A percentile compares a stretch with the other conserved stretches of the same genome.
These are phyloP conservation scores for Buathra laborator DNA, from an alignment of 2,888 invertebrate genomes.

Conservation along the genomic window DNA sequence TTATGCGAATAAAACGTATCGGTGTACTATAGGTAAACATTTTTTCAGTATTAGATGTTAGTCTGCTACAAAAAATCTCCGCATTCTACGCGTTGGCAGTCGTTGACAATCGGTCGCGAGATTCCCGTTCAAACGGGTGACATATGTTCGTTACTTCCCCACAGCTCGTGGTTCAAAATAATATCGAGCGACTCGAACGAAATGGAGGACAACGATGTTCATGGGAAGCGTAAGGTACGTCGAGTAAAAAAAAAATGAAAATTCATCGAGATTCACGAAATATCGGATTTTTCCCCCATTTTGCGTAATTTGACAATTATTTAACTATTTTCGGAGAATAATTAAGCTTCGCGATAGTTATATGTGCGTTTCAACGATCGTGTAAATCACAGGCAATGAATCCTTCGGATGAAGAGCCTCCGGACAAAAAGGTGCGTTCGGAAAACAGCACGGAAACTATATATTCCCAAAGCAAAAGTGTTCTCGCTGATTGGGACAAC, in stretches of 20 bases:
- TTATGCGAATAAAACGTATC: slow-evolving; percentile 11
- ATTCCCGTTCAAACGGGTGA: slow-evolving; percentile 74
- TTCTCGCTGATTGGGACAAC: slow-evolving; percentile 33
- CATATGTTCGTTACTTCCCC: slow-evolving; percentile 74
- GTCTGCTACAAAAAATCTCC: slow-evolving; percentile 74
- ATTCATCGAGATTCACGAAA: background rate
- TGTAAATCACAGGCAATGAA: slow-evolving; percentile 46
- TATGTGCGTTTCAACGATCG: background rate
- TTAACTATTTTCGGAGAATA: no score
- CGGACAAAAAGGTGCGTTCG: slow-evolving; percentile 65
- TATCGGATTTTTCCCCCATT: background rate
- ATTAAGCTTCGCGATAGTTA: no score
- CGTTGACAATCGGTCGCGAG: slow-evolving; percentile 71
- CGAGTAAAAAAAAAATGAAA: no score
- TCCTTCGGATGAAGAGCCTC: slow-evolving; percentile 60
- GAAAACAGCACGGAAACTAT: slow-evolving; percentile 61
- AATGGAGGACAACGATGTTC: slow-evolving; percentile 52
- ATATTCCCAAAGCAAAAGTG: slow-evolving; percentile 52
- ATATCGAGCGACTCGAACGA: slow-evolving; percentile 44
- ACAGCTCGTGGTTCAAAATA: slow-evolving; percentile 78
- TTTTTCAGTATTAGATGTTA: slow-evolving; percentile 73
- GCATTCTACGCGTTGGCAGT: slow-evolving; percentile 71
- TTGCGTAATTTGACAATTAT: background rate
- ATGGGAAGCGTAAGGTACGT: slow-evolving; percentile 66
- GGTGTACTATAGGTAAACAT: slow-evolving; percentile 59